phyloP scores from a whole-genome alignment of 2,888 invertebrate species.

The Sepiola atlantica region DNA sequence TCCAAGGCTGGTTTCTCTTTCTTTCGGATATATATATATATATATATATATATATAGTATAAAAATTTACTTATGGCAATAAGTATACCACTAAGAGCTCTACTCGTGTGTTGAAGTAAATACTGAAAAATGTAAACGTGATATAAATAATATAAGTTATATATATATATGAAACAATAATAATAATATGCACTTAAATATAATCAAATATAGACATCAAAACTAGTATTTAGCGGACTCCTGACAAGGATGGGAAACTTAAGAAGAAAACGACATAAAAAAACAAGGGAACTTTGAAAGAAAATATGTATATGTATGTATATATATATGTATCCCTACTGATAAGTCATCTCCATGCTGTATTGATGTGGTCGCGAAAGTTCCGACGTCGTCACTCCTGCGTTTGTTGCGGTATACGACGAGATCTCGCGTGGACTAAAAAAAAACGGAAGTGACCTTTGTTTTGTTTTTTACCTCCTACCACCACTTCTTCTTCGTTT shows the following conservation, averaged over 20 bases:
- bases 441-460: constrained; percentile 33
- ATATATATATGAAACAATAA: too few species aligned
- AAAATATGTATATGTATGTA: background rate
- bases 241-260: background rate
- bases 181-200: too few species aligned
- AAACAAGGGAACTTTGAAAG: background rate
- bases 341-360: constrained; percentile 11
- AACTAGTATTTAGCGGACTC: background rate
- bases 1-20: background rate
- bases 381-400: background rate
- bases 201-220: too few species aligned
- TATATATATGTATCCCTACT: background rate
- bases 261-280: background rate
- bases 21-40: too few species aligned
- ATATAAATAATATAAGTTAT: too few species aligned
- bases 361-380: background rate
- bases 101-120: too few species aligned
- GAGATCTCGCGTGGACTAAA: background rate
- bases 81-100: too few species aligned
- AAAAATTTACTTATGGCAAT: too few species aligned
- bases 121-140: too few species aligned
- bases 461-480: background rate
- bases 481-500: background rate
- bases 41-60: too few species aligned
- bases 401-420: background rate